Conservation (phyloP, 2,113 vertebrate species). For the Abramis brama region DNA sequence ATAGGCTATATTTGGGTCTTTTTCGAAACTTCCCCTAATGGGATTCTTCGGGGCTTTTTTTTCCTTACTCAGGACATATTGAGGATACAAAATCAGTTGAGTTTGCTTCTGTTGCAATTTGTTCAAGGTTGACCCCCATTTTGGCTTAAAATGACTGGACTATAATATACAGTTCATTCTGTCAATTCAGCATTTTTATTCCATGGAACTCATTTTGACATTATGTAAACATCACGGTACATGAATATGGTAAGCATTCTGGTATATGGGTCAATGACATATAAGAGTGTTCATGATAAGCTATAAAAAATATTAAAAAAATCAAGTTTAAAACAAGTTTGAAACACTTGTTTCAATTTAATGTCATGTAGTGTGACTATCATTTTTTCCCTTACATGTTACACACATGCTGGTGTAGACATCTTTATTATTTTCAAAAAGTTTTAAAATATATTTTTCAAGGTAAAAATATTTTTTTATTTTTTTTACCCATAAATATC, state of each 20-base stretch:
- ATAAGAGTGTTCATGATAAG: too few species aligned
- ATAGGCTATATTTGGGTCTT: too few species aligned
- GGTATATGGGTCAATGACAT: neutral
- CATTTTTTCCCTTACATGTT: neutral
- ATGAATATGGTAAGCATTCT: neutral
- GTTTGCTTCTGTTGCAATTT: too few species aligned
- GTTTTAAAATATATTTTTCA: neutral
- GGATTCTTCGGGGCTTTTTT: too few species aligned
- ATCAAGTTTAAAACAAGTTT: neutral
- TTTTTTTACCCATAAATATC: neutral
- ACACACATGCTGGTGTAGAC: neutral
- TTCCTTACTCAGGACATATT: too few species aligned
- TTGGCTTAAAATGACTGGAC: too few species aligned
- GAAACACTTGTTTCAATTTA: neutral
- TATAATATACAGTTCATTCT: neutral
- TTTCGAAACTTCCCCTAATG: too few species aligned
- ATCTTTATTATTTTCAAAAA: neutral
- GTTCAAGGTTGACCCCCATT: too few species aligned
- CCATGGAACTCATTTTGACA: neutral
- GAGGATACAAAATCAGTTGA: too few species aligned
- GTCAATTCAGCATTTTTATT: constrained; percentile 6
- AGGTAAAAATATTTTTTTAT: neutral
- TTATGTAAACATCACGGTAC: neutral
- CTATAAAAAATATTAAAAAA: too few species aligned
- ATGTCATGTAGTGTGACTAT: neutral